These are phyloP conservation scores for Micronycteris hirsuta DNA, from an alignment of 2,113 vertebrate species.

Conservation along the genomic window DNA sequence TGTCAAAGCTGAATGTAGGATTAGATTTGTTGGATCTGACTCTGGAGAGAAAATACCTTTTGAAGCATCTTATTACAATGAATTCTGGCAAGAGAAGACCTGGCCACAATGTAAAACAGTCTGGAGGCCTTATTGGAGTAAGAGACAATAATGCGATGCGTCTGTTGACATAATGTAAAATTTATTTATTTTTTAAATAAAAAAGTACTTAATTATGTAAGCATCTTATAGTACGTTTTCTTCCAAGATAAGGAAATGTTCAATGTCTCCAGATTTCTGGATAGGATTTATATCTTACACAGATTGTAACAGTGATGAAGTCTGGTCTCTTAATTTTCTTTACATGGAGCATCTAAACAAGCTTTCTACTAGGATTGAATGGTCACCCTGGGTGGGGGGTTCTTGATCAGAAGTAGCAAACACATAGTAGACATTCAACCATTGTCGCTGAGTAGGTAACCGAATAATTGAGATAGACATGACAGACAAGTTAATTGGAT, in stretches of 20 bases:
- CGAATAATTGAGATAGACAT: not conserved
- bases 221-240: not conserved
- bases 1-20: not conserved
- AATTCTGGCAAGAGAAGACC: not conserved
- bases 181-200: not conserved
- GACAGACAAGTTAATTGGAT: not conserved
- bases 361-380: not conserved
- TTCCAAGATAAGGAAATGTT: not conserved
- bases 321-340: not conserved
- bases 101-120: not conserved
- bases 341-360: not conserved
- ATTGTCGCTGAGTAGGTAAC: not conserved
- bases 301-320: not conserved
- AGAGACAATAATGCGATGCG: not conserved
- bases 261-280: not conserved
- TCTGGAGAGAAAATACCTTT: not conserved
- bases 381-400: not conserved
- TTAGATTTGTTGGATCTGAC: not conserved
- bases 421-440: not conserved
- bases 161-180: not conserved
- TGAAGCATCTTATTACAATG: not conserved
- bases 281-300: not conserved
- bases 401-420: not conserved
- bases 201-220: not conserved
- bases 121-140: not conserved